Evolutionary conservation across 2,113 vertebrate genomes (phyloP), one percentile per base, ranked within the genome.

Genomic region (Calyptomena viridis): DNA sequence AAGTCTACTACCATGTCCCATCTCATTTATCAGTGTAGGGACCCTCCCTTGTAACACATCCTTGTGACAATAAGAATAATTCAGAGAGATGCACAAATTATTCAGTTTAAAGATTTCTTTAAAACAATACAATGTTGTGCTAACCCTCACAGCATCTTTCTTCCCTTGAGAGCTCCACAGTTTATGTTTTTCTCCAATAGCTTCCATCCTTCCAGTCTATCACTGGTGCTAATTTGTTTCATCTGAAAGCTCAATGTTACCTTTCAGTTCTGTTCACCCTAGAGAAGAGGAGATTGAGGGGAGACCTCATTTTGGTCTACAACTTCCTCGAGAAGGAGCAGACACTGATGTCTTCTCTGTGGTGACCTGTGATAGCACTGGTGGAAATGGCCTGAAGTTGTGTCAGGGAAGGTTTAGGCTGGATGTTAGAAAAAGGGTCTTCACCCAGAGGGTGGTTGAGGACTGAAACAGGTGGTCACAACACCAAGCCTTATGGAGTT

Each of bases 111-210:
- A 83, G 28, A 50, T 12, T 74, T 78, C 25, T 31, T 12, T 44
- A 22, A 86, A 76, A 71, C 15, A 76, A n/a, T 47, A 37, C 9
- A 27, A 75, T 73, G 67, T 27, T 76, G 85, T 83, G 22, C 27
- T 60, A 88, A 79, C 52, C 59, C 66, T 88, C 79, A 74, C 24
- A 77, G 15, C 3, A 1, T n/a, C 62, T 79, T 76, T 86, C 16
- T 6, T 90, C 71, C 53, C 62, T 47, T 72, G 79, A 94, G 83
- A 93, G 19, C 25, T 62, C n/a, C 63, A 44, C 8, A 56, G 69
- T 87, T 87, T 75, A 81, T 93, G 92, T 93, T 92, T 74, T 87
- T 49, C 71, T 90, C 60, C 66, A 73, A 47, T 93, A 69, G 27
- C 40, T 80, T 89, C 40, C 53, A 66, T 73, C 40, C 63, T 94